Evolutionary conservation across 2,113 vertebrate genomes (phyloP), one percentile per base, ranked within the genome.

Genomic region (Tetrao urogallus): DNA sequence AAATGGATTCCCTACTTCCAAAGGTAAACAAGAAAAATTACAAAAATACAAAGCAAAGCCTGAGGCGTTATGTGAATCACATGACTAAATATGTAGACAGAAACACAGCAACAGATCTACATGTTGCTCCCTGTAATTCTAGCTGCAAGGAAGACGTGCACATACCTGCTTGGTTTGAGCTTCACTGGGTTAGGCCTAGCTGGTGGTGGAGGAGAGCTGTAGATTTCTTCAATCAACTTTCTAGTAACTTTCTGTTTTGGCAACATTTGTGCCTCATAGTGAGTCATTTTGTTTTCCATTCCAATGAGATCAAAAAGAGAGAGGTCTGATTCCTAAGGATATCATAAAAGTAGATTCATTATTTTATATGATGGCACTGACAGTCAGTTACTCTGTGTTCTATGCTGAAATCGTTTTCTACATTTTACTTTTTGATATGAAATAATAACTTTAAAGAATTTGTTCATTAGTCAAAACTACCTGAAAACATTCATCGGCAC

Each of bases 201-300:
- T 0, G 98, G 96, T 28, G 98, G 97, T 24, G 98, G 97, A 43
- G 98, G 98, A 54, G 97, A 97, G 32, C 90, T 97, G 97, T 98
- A 98, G 92, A 99, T 98, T 95, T 99, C 99, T 95, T 99, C 98
- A 58, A 99, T 99, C 47, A 99, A 82, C 86, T 99, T 98, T 92
- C 98, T 97, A 54, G 98, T 98, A 89, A 99, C 88, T 84, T 98
- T 98, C n/a, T 98, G 98, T 93, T 98, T 99, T n/a, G 98, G 98
- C 30, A 99, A 76, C 13, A 97, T 91, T 85, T 98, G 98, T 13
- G 98, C 97, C 96, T 99, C 98, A 78, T 99, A 99, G 30, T 96
- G 98, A 34, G 98, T 98, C 97, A 99, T 97, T 91, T 94, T 97
- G 95, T 97, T 98, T 97, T 99, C 99, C n/a, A 99, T 97, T 88